phyloP scores from a whole-genome alignment of 1,140 invertebrate species.

The Gonioctena quinquepunctata region DNA sequence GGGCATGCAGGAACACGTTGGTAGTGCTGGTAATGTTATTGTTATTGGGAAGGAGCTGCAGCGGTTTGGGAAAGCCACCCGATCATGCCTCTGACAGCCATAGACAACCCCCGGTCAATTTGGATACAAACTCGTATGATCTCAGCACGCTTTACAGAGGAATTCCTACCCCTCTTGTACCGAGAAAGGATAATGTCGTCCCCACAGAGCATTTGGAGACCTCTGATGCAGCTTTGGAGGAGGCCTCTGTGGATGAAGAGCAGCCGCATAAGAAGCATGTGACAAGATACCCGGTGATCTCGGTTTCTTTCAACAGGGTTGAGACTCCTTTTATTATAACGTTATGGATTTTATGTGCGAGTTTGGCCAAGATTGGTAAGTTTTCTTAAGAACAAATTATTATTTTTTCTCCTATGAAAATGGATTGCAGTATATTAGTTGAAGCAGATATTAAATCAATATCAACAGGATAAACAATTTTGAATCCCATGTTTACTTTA shows the following conservation, averaged over 20 bases:
- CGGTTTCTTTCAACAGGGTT: conserved; percentile 84
- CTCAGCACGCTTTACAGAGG: conserved; percentile 30
- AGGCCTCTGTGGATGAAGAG: neutral
- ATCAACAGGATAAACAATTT: no score
- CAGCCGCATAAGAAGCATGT: conserved; percentile 38
- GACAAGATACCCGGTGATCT: conserved; percentile 72
- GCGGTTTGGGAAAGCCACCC: conserved; percentile 33
- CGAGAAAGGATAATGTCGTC: conserved; percentile 35
- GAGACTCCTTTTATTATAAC: conserved; percentile 92
- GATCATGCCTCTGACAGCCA: conserved; percentile 39
- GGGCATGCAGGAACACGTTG: conserved; percentile 58
- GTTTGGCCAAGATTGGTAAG: conserved; percentile 93
- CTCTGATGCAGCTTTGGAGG: neutral
- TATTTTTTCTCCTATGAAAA: no score
- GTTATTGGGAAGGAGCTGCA: conserved; percentile 28
- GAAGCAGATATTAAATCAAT: no score
- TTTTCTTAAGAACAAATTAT: no score
- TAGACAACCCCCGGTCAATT: conserved; percentile 26
- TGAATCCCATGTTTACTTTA: no score
- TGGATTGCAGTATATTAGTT: no score
- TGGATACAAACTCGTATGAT: conserved; percentile 30
- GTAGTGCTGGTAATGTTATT: conserved; percentile 41
- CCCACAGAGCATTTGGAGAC: conserved; percentile 27
- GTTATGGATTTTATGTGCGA: conserved; percentile 92
- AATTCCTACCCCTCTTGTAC: conserved; percentile 22